Evolutionary conservation across 1,140 invertebrate species (phyloP).

Genomic region (Philaenus spumarius): DNA sequence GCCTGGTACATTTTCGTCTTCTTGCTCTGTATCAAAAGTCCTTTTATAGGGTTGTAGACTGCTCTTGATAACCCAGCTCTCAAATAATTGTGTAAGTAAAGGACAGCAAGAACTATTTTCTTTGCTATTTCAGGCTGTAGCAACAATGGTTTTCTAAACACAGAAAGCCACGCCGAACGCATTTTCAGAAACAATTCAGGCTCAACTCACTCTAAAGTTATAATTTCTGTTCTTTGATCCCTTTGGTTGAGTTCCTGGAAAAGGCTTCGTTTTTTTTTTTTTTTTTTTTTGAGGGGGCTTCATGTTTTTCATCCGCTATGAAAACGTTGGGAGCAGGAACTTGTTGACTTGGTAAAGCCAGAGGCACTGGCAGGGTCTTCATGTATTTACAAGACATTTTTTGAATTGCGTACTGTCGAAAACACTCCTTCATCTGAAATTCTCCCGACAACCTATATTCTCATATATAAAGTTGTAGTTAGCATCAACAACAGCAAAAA

Average conservation of each 20-base stretch:
- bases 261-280: slow-evolving; percentile 38
- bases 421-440: no score
- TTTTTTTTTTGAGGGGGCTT: no score
- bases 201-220: slow-evolving; percentile 37
- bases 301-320: slow-evolving; percentile 40
- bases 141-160: slow-evolving; percentile 36
- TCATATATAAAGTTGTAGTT: slow-evolving; percentile 40
- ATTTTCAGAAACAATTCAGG: slow-evolving; percentile 43
- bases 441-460: slow-evolving; percentile 38
- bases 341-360: slow-evolving; percentile 28
- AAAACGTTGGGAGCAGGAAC: slow-evolving; percentile 37
- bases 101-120: neutral
- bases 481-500: slow-evolving; percentile 45
- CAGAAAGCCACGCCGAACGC: slow-evolving; percentile 46
- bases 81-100: neutral
- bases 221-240: slow-evolving; percentile 35
- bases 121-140: slow-evolving; percentile 23
- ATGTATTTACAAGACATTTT: slow-evolving; percentile 29
- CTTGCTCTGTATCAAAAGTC: slow-evolving; percentile 2
- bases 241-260: slow-evolving; percentile 41
- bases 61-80: neutral
- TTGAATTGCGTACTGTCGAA: slow-evolving; percentile 34
- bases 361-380: slow-evolving; percentile 32
- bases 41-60: neutral
- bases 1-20: no score